These are phyloP conservation scores for Microctonus aethiopoides DNA, from an alignment of 2,888 invertebrate species.

Conservation along the genomic window DNA sequence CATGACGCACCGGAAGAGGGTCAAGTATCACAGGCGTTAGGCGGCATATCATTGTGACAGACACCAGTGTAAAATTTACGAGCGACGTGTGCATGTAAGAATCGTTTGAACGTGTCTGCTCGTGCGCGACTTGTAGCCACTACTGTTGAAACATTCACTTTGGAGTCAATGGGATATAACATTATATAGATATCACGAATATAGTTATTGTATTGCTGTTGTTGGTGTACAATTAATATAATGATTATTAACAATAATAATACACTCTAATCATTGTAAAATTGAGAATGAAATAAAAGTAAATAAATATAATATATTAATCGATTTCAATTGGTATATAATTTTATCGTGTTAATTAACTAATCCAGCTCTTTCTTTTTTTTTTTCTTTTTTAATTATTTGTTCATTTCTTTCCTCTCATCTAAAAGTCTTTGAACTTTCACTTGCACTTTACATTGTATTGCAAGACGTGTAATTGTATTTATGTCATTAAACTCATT, in stretches of 20 bases:
- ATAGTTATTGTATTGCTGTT: too few species aligned
- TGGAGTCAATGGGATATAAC: neutral
- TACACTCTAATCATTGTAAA: neutral
- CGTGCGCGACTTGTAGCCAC: neutral
- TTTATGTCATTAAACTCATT: neutral
- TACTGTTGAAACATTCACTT: slow-evolving; percentile 5
- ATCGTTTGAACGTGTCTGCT: slow-evolving; percentile 3
- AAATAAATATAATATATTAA: neutral
- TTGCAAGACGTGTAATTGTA: slow-evolving; percentile 14
- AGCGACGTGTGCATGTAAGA: slow-evolving; percentile 7
- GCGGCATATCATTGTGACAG: slow-evolving; percentile 9
- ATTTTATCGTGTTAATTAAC: too few species aligned
- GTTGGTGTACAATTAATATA: neutral
- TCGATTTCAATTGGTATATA: neutral
- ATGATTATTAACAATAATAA: neutral
- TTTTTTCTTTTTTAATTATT: too few species aligned
- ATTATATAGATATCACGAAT: neutral
- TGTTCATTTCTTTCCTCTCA: too few species aligned
- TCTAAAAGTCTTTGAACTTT: slow-evolving; percentile 2
- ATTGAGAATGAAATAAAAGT: neutral
- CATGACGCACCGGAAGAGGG: slow-evolving; percentile 13
- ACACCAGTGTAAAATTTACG: slow-evolving; percentile 12
- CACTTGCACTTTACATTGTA: slow-evolving; percentile 20
- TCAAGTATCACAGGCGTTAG: slow-evolving; percentile 5
- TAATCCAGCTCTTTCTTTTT: too few species aligned